phyloP scores from a whole-genome alignment of 2,113 vertebrate genomes.

The Marcusenius ussheri region DNA sequence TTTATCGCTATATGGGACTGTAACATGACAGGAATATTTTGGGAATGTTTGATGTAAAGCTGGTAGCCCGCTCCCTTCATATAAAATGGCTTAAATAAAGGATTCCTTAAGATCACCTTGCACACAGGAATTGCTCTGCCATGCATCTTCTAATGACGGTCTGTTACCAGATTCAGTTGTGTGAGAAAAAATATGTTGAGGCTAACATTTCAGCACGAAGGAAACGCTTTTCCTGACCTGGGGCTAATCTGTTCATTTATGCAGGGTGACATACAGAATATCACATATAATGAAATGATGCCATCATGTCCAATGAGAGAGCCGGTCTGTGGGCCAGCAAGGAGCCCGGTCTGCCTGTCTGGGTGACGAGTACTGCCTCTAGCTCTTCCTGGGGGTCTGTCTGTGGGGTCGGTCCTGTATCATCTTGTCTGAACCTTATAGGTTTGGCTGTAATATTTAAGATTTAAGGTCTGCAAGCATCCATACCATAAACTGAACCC shows the following conservation, averaged over 20 bases:
- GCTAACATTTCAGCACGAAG: neutral
- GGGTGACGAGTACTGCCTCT: neutral
- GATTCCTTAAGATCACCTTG: slow-evolving; percentile 7
- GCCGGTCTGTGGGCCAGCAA: neutral
- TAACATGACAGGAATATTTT: neutral
- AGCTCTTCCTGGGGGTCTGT: neutral
- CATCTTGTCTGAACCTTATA: neutral
- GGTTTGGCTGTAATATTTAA: neutral
- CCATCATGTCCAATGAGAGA: slow-evolving; percentile 7
- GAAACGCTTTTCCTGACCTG: neutral
- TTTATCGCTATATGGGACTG: neutral
- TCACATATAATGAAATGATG: neutral
- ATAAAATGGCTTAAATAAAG: neutral
- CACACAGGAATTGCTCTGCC: neutral
- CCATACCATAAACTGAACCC: neutral
- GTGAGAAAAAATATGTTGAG: neutral
- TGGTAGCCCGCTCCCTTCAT: neutral
- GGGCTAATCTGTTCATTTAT: neutral
- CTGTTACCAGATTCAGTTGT: neutral
- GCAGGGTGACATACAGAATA: neutral
- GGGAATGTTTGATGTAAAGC: neutral
- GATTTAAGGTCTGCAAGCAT: neutral
- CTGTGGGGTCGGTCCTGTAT: neutral
- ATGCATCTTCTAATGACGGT: neutral
- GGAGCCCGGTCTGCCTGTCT: neutral